Conservation (phyloP, 2,888 invertebrate genomes). For the Metallyticus violacea region DNA sequence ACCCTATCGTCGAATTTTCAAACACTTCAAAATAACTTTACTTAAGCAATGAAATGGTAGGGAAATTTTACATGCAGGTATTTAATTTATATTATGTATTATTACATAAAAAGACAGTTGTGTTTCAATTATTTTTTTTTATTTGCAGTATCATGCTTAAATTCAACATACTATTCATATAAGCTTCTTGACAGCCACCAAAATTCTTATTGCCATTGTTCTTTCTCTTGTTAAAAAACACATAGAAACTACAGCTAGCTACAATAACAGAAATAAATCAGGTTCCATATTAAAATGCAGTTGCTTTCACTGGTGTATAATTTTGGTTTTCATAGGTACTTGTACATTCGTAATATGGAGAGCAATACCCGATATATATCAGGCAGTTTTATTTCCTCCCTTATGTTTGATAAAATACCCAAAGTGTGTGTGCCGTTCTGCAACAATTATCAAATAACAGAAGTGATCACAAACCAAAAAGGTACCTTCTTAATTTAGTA, state of each 20-base stretch:
- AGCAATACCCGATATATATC: neutral
- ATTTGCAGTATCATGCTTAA: conserved; percentile 18
- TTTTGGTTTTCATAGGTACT: neutral
- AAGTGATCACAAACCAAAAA: neutral
- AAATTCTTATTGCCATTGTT: conserved; percentile 21
- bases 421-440: neutral
- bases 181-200: conserved; percentile 25
- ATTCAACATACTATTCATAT: conserved; percentile 21
- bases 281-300: neutral
- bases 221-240: conserved; percentile 8
- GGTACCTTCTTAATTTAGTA: neutral
- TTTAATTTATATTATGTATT: neutral
- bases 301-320: neutral
- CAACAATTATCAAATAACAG: neutral
- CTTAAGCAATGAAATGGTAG: neutral
- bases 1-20: too few species aligned
- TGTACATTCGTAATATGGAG: neutral
- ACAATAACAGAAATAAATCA: neutral
- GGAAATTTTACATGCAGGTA: neutral
- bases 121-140: neutral
- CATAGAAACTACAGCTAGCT: conserved; percentile 10
- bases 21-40: too few species aligned
- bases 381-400: neutral
- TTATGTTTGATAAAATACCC: neutral
- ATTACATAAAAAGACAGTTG: neutral